phyloP scores from a whole-genome alignment of 2,888 invertebrate species.

The Chrysotoxum bicinctum region DNA sequence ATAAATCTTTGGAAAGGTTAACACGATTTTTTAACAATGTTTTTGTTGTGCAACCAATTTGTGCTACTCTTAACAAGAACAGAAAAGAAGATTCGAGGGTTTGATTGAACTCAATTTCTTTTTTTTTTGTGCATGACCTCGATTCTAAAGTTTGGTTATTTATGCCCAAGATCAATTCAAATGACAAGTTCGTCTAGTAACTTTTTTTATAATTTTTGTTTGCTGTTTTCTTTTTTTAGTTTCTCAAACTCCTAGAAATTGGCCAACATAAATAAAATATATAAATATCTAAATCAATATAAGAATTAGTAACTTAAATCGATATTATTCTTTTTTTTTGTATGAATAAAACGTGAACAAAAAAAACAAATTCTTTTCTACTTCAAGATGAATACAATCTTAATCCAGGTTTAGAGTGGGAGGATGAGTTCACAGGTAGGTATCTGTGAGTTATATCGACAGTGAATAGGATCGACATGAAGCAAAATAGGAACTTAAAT shows the following conservation, averaged over 20 bases:
- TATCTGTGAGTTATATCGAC: constrained; percentile 77
- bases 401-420: constrained; percentile 99
- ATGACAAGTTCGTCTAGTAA: constrained; percentile 44
- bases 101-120: neutral
- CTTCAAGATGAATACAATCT: constrained; percentile 99
- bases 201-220: constrained; percentile 30
- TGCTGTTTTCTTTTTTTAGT: constrained; percentile 15
- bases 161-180: neutral
- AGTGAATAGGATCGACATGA: constrained; percentile 81
- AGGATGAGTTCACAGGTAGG: constrained; percentile 99
- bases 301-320: constrained; percentile 36
- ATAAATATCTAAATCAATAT: constrained; percentile 13
- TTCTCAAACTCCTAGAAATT: constrained; percentile 44
- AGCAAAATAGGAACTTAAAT: constrained; percentile 81
- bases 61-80: constrained; percentile 35
- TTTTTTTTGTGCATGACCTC: constrained; percentile 34
- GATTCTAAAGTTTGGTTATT: constrained; percentile 32
- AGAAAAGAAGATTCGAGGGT: constrained; percentile 30
- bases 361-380: constrained; percentile 78
- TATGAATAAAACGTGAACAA: constrained; percentile 65
- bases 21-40: constrained; percentile 40
- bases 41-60: constrained; percentile 37
- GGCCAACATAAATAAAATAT: constrained; percentile 53
- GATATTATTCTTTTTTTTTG: constrained; percentile 43
- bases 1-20: constrained; percentile 50